Percentiles rank a stretch among this genome's conserved stretches.
These are phyloP conservation scores for Zapornia atra DNA, from an alignment of 2,113 vertebrate species.

Conservation along the genomic window DNA sequence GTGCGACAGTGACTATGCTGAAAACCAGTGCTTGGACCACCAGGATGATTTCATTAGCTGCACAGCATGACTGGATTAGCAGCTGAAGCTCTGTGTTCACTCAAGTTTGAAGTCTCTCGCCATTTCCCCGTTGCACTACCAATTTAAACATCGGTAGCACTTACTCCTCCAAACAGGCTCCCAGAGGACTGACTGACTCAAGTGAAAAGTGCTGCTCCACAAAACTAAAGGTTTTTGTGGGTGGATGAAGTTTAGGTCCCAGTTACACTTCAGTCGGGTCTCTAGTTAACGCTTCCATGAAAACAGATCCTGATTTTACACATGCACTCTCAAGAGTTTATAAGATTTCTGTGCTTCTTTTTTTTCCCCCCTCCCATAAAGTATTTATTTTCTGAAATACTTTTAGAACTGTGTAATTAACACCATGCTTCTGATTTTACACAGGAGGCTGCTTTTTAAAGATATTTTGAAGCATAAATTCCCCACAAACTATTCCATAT, in stretches of 20 bases:
- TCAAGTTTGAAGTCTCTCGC: not conserved
- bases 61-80: slow-evolving; percentile 7
- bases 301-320: not conserved
- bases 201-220: not conserved
- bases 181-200: not conserved
- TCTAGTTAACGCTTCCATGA: not conserved
- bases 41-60: not conserved
- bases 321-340: not conserved
- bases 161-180: not conserved
- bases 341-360: not conserved
- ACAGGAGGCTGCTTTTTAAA: not conserved
- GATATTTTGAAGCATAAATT: not conserved
- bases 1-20: not conserved
- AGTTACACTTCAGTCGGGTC: not conserved
- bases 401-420: not conserved
- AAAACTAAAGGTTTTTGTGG: not conserved
- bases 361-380: not conserved
- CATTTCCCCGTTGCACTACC: not conserved
- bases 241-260: not conserved
- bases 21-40: not conserved
- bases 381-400: not conserved
- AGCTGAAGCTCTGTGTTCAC: not conserved
- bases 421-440: not conserved
- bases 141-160: not conserved
- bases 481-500: not conserved